Evolutionary conservation across 2,113 vertebrate genomes (phyloP), one percentile per base, ranked within the genome.

Genomic region (Gymnorhina tibicen): DNA sequence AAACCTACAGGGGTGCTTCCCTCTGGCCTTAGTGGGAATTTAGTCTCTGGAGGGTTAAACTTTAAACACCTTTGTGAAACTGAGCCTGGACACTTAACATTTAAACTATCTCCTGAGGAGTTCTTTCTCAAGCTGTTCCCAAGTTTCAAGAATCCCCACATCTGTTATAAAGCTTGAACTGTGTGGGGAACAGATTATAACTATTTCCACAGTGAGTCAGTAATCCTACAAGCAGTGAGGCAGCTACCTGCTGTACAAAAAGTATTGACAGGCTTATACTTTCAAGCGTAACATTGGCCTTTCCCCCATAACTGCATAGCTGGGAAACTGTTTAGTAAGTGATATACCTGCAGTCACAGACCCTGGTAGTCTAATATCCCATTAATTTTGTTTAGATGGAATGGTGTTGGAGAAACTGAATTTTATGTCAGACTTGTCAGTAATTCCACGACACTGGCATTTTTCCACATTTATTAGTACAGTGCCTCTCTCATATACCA

Each of bases 341-440:
- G 67, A 82, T 67, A 58, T 22, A 80, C 53, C 72, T 86, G 63
- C 47, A 86, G 39, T 26, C 59, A 88, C 39, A 91, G 50, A 85
- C 78, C 75, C 73, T 69, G 33, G 78, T 82, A 89, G 20, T 55
- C 85, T 79, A 42, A 52, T 41, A 58, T 14, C 8, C 75, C 84
- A 90, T 82, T 82, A 59, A 92, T 93, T 80, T 87, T 84, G 56
- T 50, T 72, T 69, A 88, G 70, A 59, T 89, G 59, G 66, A 96
- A 95, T 37, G 15, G 46, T 80, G 53, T 83, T 59, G 55, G 30
- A 87, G 64, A 93, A 94, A 91, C 85, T 77, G 81, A 73, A 84
- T 94, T 93, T 78, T 87, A 49, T 87, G 41, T 92, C 89, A 82
- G 88, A 80, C 42, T 82, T 97, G 68, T 59, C 72, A 85, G 73